Percentiles rank a stretch among this genome's conserved stretches.
phyloP scores from a whole-genome alignment of 2,888 invertebrate genomes.

The Athripsodes cinereus region DNA sequence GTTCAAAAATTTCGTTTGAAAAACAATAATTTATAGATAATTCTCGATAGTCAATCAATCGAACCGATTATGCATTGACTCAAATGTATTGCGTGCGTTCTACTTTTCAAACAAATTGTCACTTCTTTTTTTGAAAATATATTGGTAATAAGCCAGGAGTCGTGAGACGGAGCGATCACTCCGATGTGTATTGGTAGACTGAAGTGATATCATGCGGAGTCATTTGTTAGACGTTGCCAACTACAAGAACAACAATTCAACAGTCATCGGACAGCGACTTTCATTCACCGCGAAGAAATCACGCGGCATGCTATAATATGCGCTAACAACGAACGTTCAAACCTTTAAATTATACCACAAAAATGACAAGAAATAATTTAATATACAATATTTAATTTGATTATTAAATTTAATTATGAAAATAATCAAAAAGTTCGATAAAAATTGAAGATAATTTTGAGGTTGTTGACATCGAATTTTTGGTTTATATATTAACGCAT shows the following conservation, averaged over 20 bases:
- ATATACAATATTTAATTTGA: too few species aligned
- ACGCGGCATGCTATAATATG: conserved; percentile 2
- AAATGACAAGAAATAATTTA: too few species aligned
- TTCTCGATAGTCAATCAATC: too few species aligned
- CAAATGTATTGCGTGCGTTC: background rate
- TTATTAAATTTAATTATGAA: too few species aligned
- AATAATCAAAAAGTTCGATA: too few species aligned
- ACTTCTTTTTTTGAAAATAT: background rate
- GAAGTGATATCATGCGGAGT: conserved; percentile 19
- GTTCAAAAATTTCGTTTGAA: too few species aligned
- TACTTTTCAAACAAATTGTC: background rate
- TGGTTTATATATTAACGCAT: too few species aligned
- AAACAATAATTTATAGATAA: too few species aligned
- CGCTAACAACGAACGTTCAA: background rate
- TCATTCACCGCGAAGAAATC: conserved; percentile 16
- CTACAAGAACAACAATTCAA: conserved; percentile 24
- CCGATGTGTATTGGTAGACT: conserved; percentile 26
- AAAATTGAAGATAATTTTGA: too few species aligned
- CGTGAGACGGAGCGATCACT: conserved; percentile 23
- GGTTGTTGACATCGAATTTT: too few species aligned
- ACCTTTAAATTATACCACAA: too few species aligned
- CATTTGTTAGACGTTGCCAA: conserved; percentile 23
- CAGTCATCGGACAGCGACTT: conserved; percentile 20
- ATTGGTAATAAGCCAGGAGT: conserved; percentile 4
- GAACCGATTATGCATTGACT: too few species aligned